Conservation (phyloP, 2,113 vertebrate species). For the Hirundichthys speculiger region DNA sequence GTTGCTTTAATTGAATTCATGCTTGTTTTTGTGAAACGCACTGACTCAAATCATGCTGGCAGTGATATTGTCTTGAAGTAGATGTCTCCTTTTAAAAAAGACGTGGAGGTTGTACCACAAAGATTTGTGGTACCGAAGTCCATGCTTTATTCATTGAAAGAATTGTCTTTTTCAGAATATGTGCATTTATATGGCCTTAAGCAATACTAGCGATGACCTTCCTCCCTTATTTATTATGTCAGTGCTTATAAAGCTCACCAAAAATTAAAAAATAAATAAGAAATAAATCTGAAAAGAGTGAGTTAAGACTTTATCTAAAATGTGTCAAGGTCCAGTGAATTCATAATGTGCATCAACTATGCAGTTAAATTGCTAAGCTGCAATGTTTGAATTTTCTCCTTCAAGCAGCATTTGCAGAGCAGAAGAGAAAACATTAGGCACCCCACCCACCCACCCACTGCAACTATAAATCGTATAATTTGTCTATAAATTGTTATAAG, state of each 20-base stretch:
- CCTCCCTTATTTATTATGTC: not conserved
- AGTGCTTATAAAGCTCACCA: not conserved
- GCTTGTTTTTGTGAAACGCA: no score
- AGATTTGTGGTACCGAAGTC: not conserved
- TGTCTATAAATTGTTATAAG: not conserved
- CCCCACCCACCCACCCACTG: no score
- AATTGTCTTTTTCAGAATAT: not conserved
- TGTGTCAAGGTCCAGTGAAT: slow-evolving; percentile 1
- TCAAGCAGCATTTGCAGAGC: not conserved
- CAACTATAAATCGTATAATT: no score
- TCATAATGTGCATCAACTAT: not conserved
- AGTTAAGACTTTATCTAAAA: not conserved
- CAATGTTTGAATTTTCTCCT: not conserved
- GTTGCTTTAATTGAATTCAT: no score
- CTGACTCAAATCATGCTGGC: no score
- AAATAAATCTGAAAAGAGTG: not conserved
- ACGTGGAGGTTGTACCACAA: not conserved
- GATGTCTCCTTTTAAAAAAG: not conserved
- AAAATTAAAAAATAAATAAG: not conserved
- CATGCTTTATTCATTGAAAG: not conserved
- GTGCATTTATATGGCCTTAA: not conserved
- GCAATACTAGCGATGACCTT: not conserved
- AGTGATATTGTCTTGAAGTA: not conserved
- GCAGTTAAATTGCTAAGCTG: not conserved
- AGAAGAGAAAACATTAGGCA: no score